Percentiles rank a stretch among this genome's conserved stretches.
phyloP scores from a whole-genome alignment of 2,113 vertebrate genomes.

The Nannobrachium achirus region DNA sequence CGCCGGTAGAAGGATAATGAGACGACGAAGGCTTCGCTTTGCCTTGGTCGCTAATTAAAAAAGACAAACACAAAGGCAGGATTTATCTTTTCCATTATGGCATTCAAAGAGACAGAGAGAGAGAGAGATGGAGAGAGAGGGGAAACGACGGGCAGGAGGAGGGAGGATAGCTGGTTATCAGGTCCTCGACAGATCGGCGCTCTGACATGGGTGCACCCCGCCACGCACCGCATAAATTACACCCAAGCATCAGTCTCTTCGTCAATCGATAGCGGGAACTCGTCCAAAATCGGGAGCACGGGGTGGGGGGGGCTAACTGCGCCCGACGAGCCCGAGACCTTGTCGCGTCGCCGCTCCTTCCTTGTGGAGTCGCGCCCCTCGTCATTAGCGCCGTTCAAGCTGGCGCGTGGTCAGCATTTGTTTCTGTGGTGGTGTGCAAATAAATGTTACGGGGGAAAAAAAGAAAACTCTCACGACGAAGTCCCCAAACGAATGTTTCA shows the following conservation, averaged over 20 bases:
- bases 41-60: conserved; percentile 74
- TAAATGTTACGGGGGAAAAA: no score
- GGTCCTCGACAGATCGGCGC: conserved; percentile 60
- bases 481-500: conserved; percentile 63
- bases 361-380: conserved; percentile 31
- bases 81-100: conserved; percentile 68
- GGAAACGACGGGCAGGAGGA: conserved; percentile 60
- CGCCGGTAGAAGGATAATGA: conserved; percentile 66
- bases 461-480: conserved; percentile 2
- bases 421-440: conserved; percentile 57
- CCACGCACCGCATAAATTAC: conserved; percentile 65
- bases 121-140: conserved; percentile 38
- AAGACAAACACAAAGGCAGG: conserved; percentile 13
- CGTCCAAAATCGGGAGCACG: conserved; percentile 63
- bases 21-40: conserved; percentile 65
- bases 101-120: conserved; percentile 33
- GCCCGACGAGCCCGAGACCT: conserved; percentile 67
- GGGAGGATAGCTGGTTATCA: conserved; percentile 67
- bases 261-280: conserved; percentile 62
- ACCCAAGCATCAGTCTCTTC: conserved; percentile 61
- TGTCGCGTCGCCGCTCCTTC: conserved; percentile 45
- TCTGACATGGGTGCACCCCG: conserved; percentile 50
- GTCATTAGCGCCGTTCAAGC: conserved; percentile 48
- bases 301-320: conserved; percentile 49
- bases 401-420: conserved; percentile 33